Evolutionary conservation across 1,140 invertebrate genomes (phyloP).

Genomic region (Pseudomyrmex cubaensis): DNA sequence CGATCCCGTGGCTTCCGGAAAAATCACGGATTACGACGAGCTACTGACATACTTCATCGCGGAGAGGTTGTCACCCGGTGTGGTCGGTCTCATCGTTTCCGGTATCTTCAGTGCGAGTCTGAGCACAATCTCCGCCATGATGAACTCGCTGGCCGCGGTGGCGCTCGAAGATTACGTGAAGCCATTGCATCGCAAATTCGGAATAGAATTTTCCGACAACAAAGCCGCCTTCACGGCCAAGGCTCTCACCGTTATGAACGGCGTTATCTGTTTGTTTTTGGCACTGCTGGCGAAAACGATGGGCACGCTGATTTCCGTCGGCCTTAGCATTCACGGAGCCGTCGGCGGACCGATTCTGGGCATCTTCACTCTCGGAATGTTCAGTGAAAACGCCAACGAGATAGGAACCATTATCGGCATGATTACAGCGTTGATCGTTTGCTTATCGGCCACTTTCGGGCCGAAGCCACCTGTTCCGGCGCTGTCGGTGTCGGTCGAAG

Average conservation of each 20-base stretch:
- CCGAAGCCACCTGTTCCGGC: constrained; percentile 87
- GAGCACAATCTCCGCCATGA: constrained; percentile 93
- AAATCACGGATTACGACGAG: constrained; percentile 84
- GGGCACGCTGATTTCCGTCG: constrained; percentile 90
- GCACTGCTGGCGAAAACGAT: constrained; percentile 90
- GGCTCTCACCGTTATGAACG: constrained; percentile 89
- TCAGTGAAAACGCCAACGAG: constrained; percentile 88
- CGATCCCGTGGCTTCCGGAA: constrained; percentile 88
- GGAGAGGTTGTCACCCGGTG: constrained; percentile 89
- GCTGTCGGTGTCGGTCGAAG: constrained; percentile 87
- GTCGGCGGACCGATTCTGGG: constrained; percentile 92
- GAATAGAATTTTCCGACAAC: constrained; percentile 78
- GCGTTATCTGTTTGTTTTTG: constrained; percentile 88
- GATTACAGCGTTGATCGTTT: constrained; percentile 88
- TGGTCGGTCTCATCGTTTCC: constrained; percentile 87
- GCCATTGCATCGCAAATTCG: constrained; percentile 71
- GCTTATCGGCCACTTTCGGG: constrained; percentile 94
- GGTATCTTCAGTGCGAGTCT: constrained; percentile 90
- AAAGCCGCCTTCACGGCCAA: constrained; percentile 84
- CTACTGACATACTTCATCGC: constrained; percentile 88
- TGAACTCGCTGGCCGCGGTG: constrained; percentile 94
- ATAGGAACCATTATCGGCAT: constrained; percentile 91
- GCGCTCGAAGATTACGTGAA: constrained; percentile 94
- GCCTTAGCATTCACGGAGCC: constrained; percentile 91
- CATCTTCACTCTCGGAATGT: constrained; percentile 92